phyloP scores from a whole-genome alignment of 2,113 vertebrate species.

The Callopanchax toddi region DNA sequence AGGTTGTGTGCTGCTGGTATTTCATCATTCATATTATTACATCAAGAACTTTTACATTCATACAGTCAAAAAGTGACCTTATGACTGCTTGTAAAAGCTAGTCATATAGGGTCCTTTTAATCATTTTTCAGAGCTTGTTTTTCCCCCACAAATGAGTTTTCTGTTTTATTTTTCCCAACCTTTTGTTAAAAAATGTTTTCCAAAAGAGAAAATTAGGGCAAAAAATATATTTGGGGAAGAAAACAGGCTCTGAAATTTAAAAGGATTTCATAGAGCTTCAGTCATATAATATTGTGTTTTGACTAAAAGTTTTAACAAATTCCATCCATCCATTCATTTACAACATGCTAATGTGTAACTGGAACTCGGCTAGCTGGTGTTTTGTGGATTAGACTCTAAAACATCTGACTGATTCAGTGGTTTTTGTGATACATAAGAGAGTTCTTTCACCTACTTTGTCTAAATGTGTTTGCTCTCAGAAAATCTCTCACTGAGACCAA shows the following conservation, averaged over 20 bases:
- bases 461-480: background rate
- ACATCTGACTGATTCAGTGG: background rate
- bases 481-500: conserved; percentile 4
- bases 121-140: too few species aligned
- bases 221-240: too few species aligned
- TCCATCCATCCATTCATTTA: conserved; percentile 56
- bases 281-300: conserved; percentile 9
- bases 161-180: too few species aligned
- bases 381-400: background rate
- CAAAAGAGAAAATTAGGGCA: too few species aligned
- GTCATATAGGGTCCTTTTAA: too few species aligned
- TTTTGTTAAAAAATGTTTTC: too few species aligned
- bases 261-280: too few species aligned
- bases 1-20: conserved; percentile 13
- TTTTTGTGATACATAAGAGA: background rate
- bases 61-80: background rate
- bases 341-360: conserved; percentile 5
- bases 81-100: too few species aligned
- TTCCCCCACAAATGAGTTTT: too few species aligned
- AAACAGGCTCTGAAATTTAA: too few species aligned
- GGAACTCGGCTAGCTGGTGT: background rate
- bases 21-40: conserved; percentile 9
- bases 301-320: conserved; percentile 6
- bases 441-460: background rate
- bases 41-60: conserved; percentile 2